phyloP scores from a whole-genome alignment of 2,113 vertebrate genomes.

The Oophaga pumilio region DNA sequence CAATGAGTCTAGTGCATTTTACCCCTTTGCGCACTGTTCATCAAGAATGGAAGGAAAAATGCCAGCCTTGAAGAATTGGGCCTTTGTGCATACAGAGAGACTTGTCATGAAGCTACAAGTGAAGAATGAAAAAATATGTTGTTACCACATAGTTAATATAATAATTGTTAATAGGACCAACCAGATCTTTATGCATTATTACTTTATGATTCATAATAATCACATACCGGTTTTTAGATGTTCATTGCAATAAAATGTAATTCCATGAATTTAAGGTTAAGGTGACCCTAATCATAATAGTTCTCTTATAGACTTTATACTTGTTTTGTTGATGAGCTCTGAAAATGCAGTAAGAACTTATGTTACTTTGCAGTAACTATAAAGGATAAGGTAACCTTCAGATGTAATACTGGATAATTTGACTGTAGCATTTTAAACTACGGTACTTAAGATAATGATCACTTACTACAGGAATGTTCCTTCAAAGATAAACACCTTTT shows the following conservation, averaged over 20 bases:
- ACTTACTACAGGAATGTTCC: not conserved
- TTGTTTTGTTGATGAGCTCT: constrained; percentile 8
- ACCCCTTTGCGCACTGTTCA: no score
- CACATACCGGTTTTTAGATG: not conserved
- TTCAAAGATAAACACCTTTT: not conserved
- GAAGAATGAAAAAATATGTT: no score
- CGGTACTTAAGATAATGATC: constrained; percentile 36
- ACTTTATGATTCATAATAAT: not conserved
- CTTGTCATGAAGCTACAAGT: no score
- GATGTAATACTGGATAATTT: constrained; percentile 40
- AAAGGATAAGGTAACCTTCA: constrained; percentile 28
- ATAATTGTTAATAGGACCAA: no score
- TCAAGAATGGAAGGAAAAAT: no score
- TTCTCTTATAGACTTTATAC: not conserved
- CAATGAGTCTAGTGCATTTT: no score
- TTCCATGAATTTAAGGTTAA: not conserved
- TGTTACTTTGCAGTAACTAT: not conserved
- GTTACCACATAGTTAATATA: no score
- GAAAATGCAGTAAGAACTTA: constrained; percentile 2
- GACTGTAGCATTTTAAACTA: constrained; percentile 23
- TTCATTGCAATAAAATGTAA: not conserved
- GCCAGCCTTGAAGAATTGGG: no score
- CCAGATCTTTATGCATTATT: no score
- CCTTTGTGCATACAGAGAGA: no score
- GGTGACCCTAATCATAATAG: not conserved